Base-by-base conservation (phyloP, 2,797 vertebrate species). In the Myotis findleyi region DNA sequence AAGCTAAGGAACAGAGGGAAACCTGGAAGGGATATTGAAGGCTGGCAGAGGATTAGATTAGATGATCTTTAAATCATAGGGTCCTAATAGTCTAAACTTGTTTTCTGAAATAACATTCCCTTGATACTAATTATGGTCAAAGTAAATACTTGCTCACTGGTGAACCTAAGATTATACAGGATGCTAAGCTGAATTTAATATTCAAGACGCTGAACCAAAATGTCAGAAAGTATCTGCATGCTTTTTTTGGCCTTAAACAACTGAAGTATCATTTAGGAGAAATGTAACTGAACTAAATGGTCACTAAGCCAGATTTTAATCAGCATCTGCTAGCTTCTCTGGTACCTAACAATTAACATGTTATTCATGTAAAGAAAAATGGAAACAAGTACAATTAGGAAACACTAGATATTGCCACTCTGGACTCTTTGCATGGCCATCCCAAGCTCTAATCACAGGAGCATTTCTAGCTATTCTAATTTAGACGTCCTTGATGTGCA, bases 121-220 rank as follows among this genome's bases (percentile, higher is more conserved):
- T 87, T 83, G 27, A 75, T 73, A 86, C 17, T 75, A 91, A 84
- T 71, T 87, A 51, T 44, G 23, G 30, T 72, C 23, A 75, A 96
- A 23, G 38, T 75, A 80, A 83, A 83, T 64, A 41, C 8, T 25
- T 47, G 49, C 53, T 88, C 71, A 27, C 23, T 27, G 49, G 27
- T 72, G 6, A 21, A 81, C 44, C 53, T 62, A 89, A 79, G 21
- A 69, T 95, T 59, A n/a, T n/a, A 80, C 47, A 87, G 20, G n/a
- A 85, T 55, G 13, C 6, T 93, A 95, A 87, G 20, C 17, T 91
- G 57, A 93, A 93, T 87, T 91, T 79, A 83, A 89, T 75, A 83
- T 71, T 87, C 33, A 91, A 87, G 51, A 91, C 36, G 36, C 38
- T 76, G 57, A 94, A 91, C 86, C 33, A 81, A 80, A 91, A 89